Evolutionary conservation across 2,888 invertebrate genomes (phyloP).

Genomic region (Leptopilina syphax): DNA sequence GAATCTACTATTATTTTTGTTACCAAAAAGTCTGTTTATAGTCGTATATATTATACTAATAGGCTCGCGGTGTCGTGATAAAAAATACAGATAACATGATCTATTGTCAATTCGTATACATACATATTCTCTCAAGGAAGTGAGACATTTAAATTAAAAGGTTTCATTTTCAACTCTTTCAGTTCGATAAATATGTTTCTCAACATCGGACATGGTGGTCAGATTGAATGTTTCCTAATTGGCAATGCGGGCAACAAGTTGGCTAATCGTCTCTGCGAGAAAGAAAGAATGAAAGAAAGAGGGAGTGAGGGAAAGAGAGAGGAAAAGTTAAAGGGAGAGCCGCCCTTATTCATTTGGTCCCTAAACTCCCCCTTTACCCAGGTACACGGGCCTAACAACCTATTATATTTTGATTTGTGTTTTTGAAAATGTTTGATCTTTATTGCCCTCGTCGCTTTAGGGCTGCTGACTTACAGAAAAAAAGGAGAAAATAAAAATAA

Average conservation of each 20-base stretch:
- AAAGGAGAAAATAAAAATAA: not conserved
- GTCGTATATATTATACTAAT: no score
- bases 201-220: not conserved
- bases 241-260: slow-evolving; percentile 28
- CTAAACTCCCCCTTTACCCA: not conserved
- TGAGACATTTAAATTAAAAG: not conserved
- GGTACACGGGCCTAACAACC: slow-evolving; percentile 25
- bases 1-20: not conserved
- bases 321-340: slow-evolving; percentile 5
- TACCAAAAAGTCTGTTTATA: no score
- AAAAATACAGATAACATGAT: no score
- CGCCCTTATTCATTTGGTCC: slow-evolving; percentile 33
- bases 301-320: no score
- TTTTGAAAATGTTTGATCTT: slow-evolving; percentile 22
- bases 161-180: not conserved
- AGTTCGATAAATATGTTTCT: not conserved
- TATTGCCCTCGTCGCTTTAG: slow-evolving; percentile 26
- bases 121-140: not conserved
- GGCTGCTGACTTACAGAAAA: not conserved
- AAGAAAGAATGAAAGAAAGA: no score
- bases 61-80: no score
- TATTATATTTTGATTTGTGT: slow-evolving; percentile 40
- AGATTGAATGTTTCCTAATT: slow-evolving; percentile 27
- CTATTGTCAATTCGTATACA: no score
- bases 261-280: not conserved